Percentiles rank a stretch among this genome's conserved stretches.
phyloP scores from a whole-genome alignment of 2,797 vertebrate genomes.

The Champsocephalus esox region DNA sequence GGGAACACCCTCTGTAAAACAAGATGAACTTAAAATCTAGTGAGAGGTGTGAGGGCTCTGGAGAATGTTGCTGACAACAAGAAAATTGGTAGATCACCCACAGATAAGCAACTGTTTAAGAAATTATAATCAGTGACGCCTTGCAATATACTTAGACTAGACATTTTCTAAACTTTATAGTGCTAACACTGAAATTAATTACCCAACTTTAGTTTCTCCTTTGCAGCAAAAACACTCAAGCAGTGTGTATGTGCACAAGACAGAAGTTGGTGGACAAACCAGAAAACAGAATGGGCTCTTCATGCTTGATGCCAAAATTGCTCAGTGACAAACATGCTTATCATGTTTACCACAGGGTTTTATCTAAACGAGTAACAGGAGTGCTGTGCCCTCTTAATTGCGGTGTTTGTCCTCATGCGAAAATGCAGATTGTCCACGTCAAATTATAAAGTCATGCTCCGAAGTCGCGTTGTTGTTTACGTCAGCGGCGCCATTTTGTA shows the following conservation, averaged over 20 bases:
- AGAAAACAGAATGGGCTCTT: too few relatives aligned
- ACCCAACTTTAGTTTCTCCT: not conserved
- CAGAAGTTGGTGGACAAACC: too few relatives aligned
- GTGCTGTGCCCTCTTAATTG: too few relatives aligned
- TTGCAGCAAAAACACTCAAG: not conserved
- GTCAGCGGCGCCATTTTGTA: too few relatives aligned
- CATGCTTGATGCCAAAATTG: too few relatives aligned
- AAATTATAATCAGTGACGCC: not conserved
- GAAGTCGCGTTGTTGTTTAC: too few relatives aligned
- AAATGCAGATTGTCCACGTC: too few relatives aligned
- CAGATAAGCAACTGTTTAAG: not conserved
- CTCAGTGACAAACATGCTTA: not conserved
- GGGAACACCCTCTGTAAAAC: not conserved
- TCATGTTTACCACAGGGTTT: too few relatives aligned
- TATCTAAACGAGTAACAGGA: too few relatives aligned
- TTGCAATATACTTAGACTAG: not conserved
- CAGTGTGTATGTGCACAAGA: too few relatives aligned
- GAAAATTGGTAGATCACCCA: not conserved
- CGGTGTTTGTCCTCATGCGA: too few relatives aligned
- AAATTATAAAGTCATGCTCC: too few relatives aligned
- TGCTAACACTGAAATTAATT: not conserved
- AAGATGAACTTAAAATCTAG: conserved; percentile 20
- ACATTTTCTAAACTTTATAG: not conserved
- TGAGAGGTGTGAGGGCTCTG: conserved; percentile 3
- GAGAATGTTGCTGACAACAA: not conserved